phyloP scores from a whole-genome alignment of 2,113 vertebrate species.

The Colius striatus region DNA sequence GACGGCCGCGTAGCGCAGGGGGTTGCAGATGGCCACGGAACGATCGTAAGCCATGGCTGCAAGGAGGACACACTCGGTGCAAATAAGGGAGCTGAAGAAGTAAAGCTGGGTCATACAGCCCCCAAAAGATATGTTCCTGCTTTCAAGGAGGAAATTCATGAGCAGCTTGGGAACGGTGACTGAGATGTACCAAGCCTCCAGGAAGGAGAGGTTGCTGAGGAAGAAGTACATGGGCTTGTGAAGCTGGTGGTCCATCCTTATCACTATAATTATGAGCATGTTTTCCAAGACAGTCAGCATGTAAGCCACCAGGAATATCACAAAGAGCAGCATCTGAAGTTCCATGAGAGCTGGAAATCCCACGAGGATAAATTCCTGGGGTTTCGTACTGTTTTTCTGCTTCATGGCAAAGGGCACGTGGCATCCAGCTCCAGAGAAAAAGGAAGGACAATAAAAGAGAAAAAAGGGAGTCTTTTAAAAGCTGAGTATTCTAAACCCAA shows the following conservation, averaged over 20 bases:
- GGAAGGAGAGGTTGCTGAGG: constrained; percentile 40
- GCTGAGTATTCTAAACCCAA: no score
- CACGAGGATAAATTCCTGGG: constrained; percentile 9
- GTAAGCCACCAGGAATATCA: constrained; percentile 30
- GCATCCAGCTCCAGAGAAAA: neutral
- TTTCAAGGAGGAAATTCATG: neutral
- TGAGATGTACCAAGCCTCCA: constrained; percentile 54
- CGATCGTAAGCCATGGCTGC: constrained; percentile 57
- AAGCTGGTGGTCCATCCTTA: constrained; percentile 17
- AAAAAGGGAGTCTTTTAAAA: neutral
- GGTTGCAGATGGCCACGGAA: constrained; percentile 46
- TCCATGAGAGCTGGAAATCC: constrained; percentile 15
- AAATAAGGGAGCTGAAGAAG: constrained; percentile 38
- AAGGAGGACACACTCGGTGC: constrained; percentile 42
- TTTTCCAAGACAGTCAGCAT: constrained; percentile 42
- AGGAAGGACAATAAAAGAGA: neutral
- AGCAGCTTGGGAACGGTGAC: constrained; percentile 50
- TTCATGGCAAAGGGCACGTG: neutral
- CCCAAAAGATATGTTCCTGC: constrained; percentile 2
- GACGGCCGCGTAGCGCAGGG: constrained; percentile 3
- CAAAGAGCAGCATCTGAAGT: constrained; percentile 30
- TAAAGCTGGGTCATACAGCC: constrained; percentile 52
- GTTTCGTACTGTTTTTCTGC: neutral
- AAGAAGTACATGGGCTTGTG: constrained; percentile 65
- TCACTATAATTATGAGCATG: constrained; percentile 2